Evolutionary conservation across 1,140 invertebrate species (phyloP), one percentile per base, ranked within the genome.

Genomic region (Arion vulgaris): DNA sequence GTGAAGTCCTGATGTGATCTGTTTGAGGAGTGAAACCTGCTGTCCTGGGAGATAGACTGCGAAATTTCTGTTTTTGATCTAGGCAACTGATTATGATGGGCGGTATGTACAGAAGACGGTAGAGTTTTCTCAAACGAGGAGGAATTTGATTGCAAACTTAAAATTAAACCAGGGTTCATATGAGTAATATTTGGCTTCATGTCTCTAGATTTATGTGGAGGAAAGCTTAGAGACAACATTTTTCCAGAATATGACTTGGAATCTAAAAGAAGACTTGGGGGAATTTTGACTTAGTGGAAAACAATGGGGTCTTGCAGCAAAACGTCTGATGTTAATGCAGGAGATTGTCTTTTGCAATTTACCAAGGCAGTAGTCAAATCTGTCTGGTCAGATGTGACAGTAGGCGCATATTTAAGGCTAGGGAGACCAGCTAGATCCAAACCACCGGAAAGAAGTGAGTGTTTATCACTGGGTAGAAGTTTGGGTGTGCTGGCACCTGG

Each of bases 401-500:
- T 66, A 7, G n/a, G 28, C n/a, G 36, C 36, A 69, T 15, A 28
- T 23, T 34, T 62, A 45, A 78, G 41, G 36, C 34, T 77, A 23
- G 73, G 39, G 51, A 83, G 32, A 45, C 81, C 80, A 19, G 80
- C 80, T n/a, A 83, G 51, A 75, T 77, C 81, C 51, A 83, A 38
- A n/a, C 81, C 81, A 51, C 81, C 81, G n/a, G 81, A 83, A 11
- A 83, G 26, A 34, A 83, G 45, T 19, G 74, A 51, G 28, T 83
- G 66, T 72, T 78, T 74, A 66, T 78, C 81, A 71, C 45, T 77
- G 26, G 81, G 62, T 53, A 69, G 41, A 62, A 81, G 68, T 38
- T 57, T 69, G 7, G 73, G 51, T 0, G 81, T 34, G 38, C 77
- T 86, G 19, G 83, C 83, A 41, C 83, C 80, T 66, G 85, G 85